These are phyloP conservation scores for Macrosoma leucophasiata DNA, from an alignment of 2,888 invertebrate genomes.

Conservation along the genomic window DNA sequence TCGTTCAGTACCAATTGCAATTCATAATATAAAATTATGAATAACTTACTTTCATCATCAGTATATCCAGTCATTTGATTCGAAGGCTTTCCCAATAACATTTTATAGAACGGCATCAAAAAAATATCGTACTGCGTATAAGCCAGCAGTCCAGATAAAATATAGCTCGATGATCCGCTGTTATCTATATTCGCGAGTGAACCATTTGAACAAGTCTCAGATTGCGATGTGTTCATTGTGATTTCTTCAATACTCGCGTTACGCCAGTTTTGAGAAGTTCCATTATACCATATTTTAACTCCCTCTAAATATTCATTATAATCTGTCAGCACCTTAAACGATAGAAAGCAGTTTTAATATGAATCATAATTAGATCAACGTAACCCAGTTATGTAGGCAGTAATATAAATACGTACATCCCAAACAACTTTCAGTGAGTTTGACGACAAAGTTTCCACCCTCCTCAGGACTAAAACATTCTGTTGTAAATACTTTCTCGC, in stretches of 20 bases:
- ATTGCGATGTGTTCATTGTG: slow-evolving; percentile 42
- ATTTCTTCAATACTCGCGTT: slow-evolving; percentile 54
- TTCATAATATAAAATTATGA: background rate
- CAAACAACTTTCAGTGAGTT: slow-evolving; percentile 87
- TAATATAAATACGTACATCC: slow-evolving; percentile 78
- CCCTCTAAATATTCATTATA: slow-evolving; percentile 79
- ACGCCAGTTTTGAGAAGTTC: slow-evolving; percentile 64
- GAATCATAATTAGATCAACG: too few species aligned
- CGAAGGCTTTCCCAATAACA: slow-evolving; percentile 92
- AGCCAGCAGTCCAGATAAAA: slow-evolving; percentile 85
- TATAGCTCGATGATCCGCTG: slow-evolving; percentile 82
- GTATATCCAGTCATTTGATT: slow-evolving; percentile 92
- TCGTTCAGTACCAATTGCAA: too few species aligned
- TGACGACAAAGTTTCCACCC: slow-evolving; percentile 81
- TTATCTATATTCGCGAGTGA: slow-evolving; percentile 82
- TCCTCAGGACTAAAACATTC: slow-evolving; percentile 84
- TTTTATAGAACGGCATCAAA: slow-evolving; percentile 91
- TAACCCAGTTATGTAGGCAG: slow-evolving; percentile 2
- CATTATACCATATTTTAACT: slow-evolving; percentile 78
- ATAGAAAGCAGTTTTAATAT: slow-evolving; percentile 10
- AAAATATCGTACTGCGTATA: slow-evolving; percentile 95
- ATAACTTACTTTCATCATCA: slow-evolving; percentile 83
- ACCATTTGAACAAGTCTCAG: slow-evolving; percentile 71
- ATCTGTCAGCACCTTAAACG: slow-evolving; percentile 64
- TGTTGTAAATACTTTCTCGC: slow-evolving; percentile 86